Evolutionary conservation across 2,888 invertebrate species (phyloP).

Genomic region (Prosapia bicincta): DNA sequence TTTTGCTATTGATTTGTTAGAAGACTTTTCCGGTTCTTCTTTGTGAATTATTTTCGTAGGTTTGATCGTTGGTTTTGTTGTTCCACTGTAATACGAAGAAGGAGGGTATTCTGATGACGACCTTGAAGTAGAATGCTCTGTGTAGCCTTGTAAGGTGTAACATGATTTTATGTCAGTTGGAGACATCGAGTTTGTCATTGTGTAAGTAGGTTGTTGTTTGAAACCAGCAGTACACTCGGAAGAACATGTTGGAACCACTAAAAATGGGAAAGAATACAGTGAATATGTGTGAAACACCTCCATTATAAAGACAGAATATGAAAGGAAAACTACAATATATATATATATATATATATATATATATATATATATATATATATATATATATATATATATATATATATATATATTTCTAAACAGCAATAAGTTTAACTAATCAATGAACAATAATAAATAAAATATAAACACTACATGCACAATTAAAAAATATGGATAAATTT

Average conservation of each 20-base stretch:
- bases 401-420: too few species aligned
- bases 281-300: too few species aligned
- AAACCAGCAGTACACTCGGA: constrained; percentile 8
- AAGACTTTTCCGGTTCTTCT: constrained; percentile 35
- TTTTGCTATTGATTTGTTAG: constrained; percentile 58
- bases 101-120: constrained; percentile 35
- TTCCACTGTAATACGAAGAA: constrained; percentile 28
- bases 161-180: constrained; percentile 48
- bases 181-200: constrained; percentile 17
- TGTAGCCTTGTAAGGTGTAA: constrained; percentile 42
- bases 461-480: too few species aligned
- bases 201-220: constrained; percentile 19
- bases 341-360: too few species aligned
- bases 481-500: too few species aligned
- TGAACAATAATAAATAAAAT: too few species aligned
- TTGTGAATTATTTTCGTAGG: constrained; percentile 51
- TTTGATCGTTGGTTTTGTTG: constrained; percentile 49
- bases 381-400: too few species aligned
- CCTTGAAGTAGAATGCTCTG: constrained; percentile 37
- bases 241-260: constrained; percentile 23
- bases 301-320: too few species aligned
- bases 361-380: too few species aligned
- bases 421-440: too few species aligned
- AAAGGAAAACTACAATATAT: too few species aligned
- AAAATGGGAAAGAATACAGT: too few species aligned